These are phyloP conservation scores for Cyclophora albipunctata DNA, from an alignment of 2,888 invertebrate genomes.

Conservation along the genomic window DNA sequence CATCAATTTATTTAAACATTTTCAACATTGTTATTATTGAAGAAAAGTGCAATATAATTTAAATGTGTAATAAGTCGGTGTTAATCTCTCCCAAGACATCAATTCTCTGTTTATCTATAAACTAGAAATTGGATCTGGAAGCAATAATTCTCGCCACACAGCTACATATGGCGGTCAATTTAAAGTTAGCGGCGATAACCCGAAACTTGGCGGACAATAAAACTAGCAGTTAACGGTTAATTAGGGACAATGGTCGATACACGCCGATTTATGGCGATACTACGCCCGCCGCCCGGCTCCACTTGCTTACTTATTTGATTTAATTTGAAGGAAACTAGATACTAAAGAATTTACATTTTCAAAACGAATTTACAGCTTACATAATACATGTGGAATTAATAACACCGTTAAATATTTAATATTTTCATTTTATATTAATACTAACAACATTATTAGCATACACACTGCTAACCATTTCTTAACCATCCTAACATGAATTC, in stretches of 20 bases:
- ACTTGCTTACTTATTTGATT: neutral
- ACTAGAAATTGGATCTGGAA: slow-evolving; percentile 30
- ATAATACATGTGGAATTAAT: too few species aligned
- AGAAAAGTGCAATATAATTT: too few species aligned
- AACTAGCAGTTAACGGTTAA: slow-evolving; percentile 65
- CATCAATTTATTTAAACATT: too few species aligned
- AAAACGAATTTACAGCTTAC: too few species aligned
- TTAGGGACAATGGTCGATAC: slow-evolving; percentile 59
- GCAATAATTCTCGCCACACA: slow-evolving; percentile 42
- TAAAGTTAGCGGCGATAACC: slow-evolving; percentile 59
- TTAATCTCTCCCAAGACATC: too few species aligned
- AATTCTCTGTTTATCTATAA: slow-evolving; percentile 10
- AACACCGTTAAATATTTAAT: neutral
- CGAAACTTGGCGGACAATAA: slow-evolving; percentile 56
- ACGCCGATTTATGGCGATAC: slow-evolving; percentile 44
- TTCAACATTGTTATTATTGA: too few species aligned
- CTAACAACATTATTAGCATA: too few species aligned
- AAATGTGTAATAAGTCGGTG: too few species aligned
- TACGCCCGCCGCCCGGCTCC: slow-evolving; percentile 2
- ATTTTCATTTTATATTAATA: neutral
- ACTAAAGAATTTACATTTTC: too few species aligned
- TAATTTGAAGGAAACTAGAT: neutral
- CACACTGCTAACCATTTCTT: too few species aligned
- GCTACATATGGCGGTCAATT: slow-evolving; percentile 57
- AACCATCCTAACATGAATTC: too few species aligned